Evolutionary conservation across 2,888 invertebrate genomes (phyloP), one percentile per base, ranked within the genome.

Genomic region (Globia sparganii): DNA sequence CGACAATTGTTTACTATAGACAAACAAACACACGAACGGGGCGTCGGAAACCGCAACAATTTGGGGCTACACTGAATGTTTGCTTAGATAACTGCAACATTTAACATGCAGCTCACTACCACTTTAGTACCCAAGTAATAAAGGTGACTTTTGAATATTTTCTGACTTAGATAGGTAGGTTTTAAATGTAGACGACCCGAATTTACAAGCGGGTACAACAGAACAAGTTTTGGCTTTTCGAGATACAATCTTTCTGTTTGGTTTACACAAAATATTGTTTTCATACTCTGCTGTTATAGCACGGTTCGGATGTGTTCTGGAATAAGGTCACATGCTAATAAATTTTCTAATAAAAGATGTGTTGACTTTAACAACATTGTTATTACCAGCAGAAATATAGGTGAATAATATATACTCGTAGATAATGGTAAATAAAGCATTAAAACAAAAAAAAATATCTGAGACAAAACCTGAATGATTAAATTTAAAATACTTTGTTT

Each of bases 41-140:
- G 85, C 88, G 89, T 89, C 88, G 90, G 90, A 90, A 91, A 91
- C 94, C 94, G 91, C 93, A 91, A 93, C 94, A 94, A 94, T 94
- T 95, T 92, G 90, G 92, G 88, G 87, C 90, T 87, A 86, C 86
- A 92, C 91, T 91, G 88, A 87, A 91, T 94, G 93, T 95, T 94
- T 93, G 91, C 94, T 93, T 90, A 93, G 91, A 93, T 92, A 93
- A 93, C 91, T 91, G 89, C 92, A 86, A 92, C 86, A 65, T 75
- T 88, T 71, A 37, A 56, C 28, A 66, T 88, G 72, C 91, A 53
- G 8, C 11, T 6, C 49, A 21, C 31, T 21, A 49, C 70, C 37
- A 85, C 86, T 43, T 70, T 88, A 79, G 56, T 0, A 0, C 0
- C 9, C 2, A 40, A 43, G 4, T 4, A 34, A 79, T 83, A 86